phyloP scores from a whole-genome alignment of 2,113 vertebrate species.

The Chaenocephalus aceratus region DNA sequence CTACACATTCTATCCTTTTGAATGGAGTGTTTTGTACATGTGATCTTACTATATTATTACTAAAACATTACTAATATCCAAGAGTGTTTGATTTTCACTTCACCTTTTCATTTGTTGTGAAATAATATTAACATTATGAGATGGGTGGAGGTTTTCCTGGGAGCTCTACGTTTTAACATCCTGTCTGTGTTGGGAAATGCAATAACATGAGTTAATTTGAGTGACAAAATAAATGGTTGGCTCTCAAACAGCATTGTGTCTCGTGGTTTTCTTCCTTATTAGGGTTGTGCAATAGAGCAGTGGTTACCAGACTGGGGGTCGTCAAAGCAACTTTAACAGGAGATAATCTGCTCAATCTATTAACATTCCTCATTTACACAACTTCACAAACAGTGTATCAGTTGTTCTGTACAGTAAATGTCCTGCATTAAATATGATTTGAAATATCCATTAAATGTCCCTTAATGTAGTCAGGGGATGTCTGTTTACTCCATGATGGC shows the following conservation, averaged over 20 bases:
- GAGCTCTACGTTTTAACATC: neutral
- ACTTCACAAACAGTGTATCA: no score
- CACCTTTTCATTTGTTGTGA: neutral
- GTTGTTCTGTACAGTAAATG: no score
- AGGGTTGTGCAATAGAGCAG: neutral
- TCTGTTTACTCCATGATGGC: no score
- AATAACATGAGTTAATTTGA: neutral
- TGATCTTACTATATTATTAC: neutral
- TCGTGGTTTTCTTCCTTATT: neutral
- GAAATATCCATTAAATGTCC: no score
- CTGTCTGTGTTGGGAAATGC: constrained; percentile 18
- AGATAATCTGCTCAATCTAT: no score
- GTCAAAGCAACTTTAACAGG: no score
- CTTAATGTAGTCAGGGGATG: no score
- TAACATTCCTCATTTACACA: no score
- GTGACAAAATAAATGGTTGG: constrained; percentile 35
- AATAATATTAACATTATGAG: neutral
- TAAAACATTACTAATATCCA: neutral
- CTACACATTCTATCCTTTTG: neutral
- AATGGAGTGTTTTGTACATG: neutral
- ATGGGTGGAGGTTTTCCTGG: neutral
- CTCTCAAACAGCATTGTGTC: neutral
- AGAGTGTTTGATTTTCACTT: neutral
- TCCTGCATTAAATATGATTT: no score
- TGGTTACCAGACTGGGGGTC: no score